These are phyloP conservation scores for Limnephilus auricula DNA, from an alignment of 2,888 invertebrate genomes.

Conservation along the genomic window DNA sequence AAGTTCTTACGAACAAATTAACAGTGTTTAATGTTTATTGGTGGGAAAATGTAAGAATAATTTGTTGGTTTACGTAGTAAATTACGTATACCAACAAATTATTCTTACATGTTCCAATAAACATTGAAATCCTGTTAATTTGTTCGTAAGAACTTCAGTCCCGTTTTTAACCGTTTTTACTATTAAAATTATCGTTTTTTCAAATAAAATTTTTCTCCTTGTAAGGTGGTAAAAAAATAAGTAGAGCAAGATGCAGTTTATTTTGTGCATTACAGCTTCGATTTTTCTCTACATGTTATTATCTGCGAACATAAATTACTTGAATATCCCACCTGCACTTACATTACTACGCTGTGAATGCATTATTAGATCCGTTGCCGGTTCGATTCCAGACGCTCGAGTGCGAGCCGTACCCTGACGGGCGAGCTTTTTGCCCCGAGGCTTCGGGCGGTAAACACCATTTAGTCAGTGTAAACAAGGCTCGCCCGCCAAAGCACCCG, in stretches of 20 bases:
- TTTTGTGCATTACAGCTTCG: neutral
- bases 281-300: neutral
- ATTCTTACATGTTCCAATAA: too few relatives aligned
- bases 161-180: too few relatives aligned
- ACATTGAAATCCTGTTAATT: too few relatives aligned
- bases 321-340: neutral
- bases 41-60: too few relatives aligned
- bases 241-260: neutral
- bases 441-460: slow-evolving; percentile 50
- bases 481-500: slow-evolving; percentile 14
- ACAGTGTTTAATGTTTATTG: too few relatives aligned
- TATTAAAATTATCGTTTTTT: too few relatives aligned
- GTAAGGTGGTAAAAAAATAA: neutral
- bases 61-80: too few relatives aligned
- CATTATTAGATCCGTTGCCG: neutral
- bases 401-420: neutral
- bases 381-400: neutral
- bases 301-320: neutral
- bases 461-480: slow-evolving; percentile 54
- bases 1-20: too few relatives aligned
- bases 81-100: too few relatives aligned
- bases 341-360: neutral
- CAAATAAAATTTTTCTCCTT: too few relatives aligned
- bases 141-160: too few relatives aligned
- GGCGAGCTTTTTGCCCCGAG: slow-evolving; percentile 6